Evolutionary conservation across 2,113 vertebrate genomes (phyloP).

Genomic region (Trinectes maculatus): DNA sequence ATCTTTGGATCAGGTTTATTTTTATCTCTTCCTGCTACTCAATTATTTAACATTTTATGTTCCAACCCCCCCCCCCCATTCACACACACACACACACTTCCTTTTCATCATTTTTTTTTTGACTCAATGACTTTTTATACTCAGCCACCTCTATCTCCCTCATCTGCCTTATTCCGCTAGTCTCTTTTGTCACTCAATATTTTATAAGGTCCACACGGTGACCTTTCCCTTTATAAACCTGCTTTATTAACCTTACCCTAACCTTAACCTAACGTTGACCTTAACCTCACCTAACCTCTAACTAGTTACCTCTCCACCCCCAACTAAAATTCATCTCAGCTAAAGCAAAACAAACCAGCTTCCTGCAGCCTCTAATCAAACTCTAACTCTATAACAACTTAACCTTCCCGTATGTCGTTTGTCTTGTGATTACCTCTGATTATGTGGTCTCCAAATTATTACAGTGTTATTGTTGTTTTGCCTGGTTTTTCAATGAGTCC

Average conservation of each 20-base stretch:
- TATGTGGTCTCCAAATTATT: constrained; percentile 52
- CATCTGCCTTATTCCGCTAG: not conserved
- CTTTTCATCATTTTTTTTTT: not conserved
- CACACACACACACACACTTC: no score
- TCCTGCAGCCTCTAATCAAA: constrained; percentile 75
- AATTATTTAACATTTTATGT: constrained; percentile 15
- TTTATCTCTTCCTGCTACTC: constrained; percentile 18
- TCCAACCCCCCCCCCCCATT: not conserved
- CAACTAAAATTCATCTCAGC: constrained; percentile 66
- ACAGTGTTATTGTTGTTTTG: constrained; percentile 70
- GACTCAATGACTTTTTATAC: constrained; percentile 15
- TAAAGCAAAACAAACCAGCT: constrained; percentile 72
- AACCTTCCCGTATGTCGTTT: constrained; percentile 70
- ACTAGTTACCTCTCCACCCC: constrained; percentile 71
- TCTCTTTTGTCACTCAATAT: constrained; percentile 27
- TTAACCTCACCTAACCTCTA: constrained; percentile 80
- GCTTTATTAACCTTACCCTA: constrained; percentile 85
- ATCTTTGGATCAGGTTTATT: not conserved
- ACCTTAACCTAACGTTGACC: constrained; percentile 80
- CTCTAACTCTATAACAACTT: constrained; percentile 74
- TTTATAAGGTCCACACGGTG: constrained; percentile 29
- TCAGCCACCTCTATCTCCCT: not conserved
- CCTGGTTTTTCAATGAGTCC: constrained; percentile 72
- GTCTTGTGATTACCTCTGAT: constrained; percentile 65
- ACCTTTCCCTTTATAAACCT: constrained; percentile 68